These are phyloP conservation scores for Crotalus tigris DNA, from an alignment of 2,113 vertebrate genomes.

Conservation along the genomic window DNA sequence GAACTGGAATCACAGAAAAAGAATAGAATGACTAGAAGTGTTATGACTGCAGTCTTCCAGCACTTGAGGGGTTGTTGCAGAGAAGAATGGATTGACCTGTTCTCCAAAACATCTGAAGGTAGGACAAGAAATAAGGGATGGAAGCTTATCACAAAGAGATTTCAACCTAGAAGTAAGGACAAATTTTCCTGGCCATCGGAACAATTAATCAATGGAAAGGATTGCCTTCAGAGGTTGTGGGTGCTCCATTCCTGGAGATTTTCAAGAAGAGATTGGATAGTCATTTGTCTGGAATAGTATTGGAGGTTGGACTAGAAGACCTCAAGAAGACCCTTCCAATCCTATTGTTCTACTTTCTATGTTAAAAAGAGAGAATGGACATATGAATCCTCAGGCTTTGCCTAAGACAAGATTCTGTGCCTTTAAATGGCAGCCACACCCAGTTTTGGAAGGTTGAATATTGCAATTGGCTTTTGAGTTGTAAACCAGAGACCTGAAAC, in stretches of 20 bases:
- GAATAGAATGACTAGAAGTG: not conserved
- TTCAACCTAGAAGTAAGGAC: not conserved
- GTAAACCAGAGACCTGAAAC: not conserved
- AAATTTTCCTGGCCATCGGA: not conserved
- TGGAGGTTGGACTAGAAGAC: not conserved
- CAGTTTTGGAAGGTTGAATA: not conserved
- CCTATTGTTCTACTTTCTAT: not conserved
- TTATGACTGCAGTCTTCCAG: not conserved
- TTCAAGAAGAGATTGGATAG: not conserved
- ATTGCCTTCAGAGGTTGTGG: not conserved
- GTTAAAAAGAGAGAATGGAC: not conserved
- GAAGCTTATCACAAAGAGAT: not conserved
- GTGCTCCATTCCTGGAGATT: not conserved
- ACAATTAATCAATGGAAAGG: not conserved
- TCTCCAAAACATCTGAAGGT: too few relatives aligned
- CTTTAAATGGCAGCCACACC: not conserved
- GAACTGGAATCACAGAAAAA: not conserved
- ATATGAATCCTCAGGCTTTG: not conserved
- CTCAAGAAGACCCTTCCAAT: not conserved
- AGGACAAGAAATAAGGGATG: not conserved
- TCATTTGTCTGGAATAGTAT: not conserved
- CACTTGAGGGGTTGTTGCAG: not conserved
- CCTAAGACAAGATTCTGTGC: not conserved
- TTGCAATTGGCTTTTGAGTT: not conserved
- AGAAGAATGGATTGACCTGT: not conserved